Evolutionary conservation across 1,140 invertebrate species (phyloP), one percentile per base, ranked within the genome.

Genomic region (Nasonia vitripennis): DNA sequence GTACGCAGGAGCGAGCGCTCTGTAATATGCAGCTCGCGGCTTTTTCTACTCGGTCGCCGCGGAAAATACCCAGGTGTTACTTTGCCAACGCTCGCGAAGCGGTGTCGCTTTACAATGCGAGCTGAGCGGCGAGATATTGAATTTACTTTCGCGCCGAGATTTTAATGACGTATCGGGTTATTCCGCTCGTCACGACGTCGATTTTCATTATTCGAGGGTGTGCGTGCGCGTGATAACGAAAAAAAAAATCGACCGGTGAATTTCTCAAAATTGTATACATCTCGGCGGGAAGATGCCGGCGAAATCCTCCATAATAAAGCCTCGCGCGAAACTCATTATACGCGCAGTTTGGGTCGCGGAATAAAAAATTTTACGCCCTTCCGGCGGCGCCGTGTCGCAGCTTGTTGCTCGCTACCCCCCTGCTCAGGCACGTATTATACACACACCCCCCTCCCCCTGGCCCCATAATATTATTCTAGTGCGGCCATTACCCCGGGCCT

Each of bases 291-390:
- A 55, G 51, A 55, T 17, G 17, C 51, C 51, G 12, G 55, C 55
- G 6, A 3, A 9, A 51, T 17, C 17, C 78, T 75, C 70, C 34
- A 37, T 85, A 85, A 85, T 85, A 85, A 85, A 85, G 78, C 20
- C 55, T 55, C 12, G 31, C 78, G 78, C 55, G 83, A 62, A 85
- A 85, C 83, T 85, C 78, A 85, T 85, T 80, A 85, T 75, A 78
- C 45, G 17, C 45, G 23, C 77, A 41, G 78, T 71, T 79, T 71
- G 73, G 37, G 37, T 48, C 70, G 78, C 20, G 62, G 34, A 80
- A 48, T 80, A 80, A 85, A 85, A 80, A 85, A 80, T 34, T 85
- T 85, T 85, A 80, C 51, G 67, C 77, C 73, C 75, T 45, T 75
- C 75, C 37, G 75, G 34, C 37, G 67, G 34, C 45, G 31, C 23